Conservation (phyloP, 2,113 vertebrate genomes). For the Bathybates hornii region DNA sequence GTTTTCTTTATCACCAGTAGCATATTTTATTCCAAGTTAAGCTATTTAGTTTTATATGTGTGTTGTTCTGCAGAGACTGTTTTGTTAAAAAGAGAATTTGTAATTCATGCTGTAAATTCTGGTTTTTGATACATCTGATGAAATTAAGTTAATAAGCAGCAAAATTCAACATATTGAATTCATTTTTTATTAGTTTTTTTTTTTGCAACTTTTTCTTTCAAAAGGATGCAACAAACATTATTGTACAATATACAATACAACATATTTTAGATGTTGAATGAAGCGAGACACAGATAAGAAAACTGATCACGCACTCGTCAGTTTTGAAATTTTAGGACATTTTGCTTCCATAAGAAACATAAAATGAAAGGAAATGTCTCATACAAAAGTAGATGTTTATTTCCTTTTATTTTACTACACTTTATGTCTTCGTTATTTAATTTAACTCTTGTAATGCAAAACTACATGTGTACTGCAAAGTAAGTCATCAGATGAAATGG, state of each 20-base stretch:
- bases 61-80: not conserved
- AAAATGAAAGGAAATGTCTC: not conserved
- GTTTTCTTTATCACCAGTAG: not conserved
- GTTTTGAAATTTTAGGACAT: not conserved
- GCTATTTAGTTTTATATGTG: not conserved
- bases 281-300: not conserved
- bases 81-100: not conserved
- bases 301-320: not conserved
- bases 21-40: not conserved
- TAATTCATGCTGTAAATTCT: not conserved
- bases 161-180: not conserved
- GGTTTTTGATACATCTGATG: not conserved
- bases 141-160: not conserved
- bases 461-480: not conserved
- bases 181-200: accelerated
- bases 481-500: not conserved
- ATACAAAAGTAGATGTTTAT: not conserved
- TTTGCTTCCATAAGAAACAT: not conserved
- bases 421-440: not conserved
- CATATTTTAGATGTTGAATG: not conserved
- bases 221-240: not conserved
- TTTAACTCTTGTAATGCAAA: not conserved
- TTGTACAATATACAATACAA: not conserved
- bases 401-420: not conserved
- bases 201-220: not conserved